phyloP scores from a whole-genome alignment of 2,888 invertebrate genomes.

The Tenthredo amoena region DNA sequence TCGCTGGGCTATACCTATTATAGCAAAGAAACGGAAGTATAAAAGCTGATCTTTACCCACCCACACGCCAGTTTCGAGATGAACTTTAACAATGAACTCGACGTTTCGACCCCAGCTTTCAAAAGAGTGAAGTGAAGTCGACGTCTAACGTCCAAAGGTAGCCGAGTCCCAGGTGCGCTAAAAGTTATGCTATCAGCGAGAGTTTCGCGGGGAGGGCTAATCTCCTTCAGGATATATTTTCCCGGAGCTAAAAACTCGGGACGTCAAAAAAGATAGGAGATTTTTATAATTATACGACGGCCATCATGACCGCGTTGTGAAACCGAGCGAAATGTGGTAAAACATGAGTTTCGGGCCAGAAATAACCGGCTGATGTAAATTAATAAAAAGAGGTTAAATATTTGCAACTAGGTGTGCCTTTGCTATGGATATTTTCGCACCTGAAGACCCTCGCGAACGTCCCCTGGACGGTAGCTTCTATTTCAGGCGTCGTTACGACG shows the following conservation, averaged over 20 bases:
- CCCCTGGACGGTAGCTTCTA: constrained; percentile 52
- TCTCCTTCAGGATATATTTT: background rate
- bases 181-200: constrained; percentile 24
- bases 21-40: constrained; percentile 5
- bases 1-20: background rate
- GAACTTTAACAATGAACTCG: constrained; percentile 28
- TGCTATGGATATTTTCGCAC: background rate
- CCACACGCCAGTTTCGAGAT: background rate
- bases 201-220: background rate
- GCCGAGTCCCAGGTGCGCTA: constrained; percentile 25
- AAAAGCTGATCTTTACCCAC: background rate
- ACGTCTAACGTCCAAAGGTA: background rate
- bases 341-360: background rate
- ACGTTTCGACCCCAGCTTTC: background rate
- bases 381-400: constrained; percentile 53
- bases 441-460: background rate
- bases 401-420: constrained; percentile 55
- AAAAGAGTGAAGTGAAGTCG: constrained; percentile 6
- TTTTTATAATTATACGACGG: background rate
- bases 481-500: constrained; percentile 59
- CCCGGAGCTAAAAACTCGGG: background rate
- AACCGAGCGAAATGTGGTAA: background rate
- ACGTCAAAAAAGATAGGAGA: background rate
- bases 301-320: background rate
- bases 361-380: background rate